phyloP scores from a whole-genome alignment of 2,888 invertebrate genomes.

The Lamproptera curius region DNA sequence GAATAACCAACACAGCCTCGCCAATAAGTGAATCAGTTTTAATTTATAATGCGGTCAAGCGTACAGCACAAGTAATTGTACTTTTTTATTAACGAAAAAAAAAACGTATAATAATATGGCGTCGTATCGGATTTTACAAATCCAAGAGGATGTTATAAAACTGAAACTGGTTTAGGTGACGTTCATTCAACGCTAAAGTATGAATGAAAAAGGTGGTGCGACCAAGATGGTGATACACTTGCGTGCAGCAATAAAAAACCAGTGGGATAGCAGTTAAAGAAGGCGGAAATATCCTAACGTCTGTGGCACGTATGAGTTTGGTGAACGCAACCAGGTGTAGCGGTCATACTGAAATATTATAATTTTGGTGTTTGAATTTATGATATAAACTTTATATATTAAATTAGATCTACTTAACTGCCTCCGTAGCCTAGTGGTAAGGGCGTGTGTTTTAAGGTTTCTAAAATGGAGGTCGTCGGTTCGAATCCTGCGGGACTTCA shows the following conservation, averaged over 20 bases:
- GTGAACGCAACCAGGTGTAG: too few species aligned
- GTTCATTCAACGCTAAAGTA: slow-evolving; percentile 21
- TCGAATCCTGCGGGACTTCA: too few species aligned
- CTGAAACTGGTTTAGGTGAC: slow-evolving; percentile 21
- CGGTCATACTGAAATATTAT: too few species aligned
- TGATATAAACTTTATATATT: too few species aligned
- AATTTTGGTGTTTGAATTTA: too few species aligned
- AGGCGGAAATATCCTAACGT: slow-evolving; percentile 18
- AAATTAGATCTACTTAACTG: too few species aligned
- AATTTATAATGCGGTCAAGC: slow-evolving; percentile 19
- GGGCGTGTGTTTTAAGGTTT: too few species aligned
- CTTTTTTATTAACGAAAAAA: slow-evolving; percentile 18
- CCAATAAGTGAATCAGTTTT: slow-evolving; percentile 11
- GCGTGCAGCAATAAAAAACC: slow-evolving; percentile 16
- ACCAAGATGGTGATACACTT: slow-evolving; percentile 11
- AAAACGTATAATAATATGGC: background rate
- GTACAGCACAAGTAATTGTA: slow-evolving; percentile 18
- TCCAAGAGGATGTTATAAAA: slow-evolving; percentile 19
- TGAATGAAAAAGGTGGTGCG: slow-evolving; percentile 21
- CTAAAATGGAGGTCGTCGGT: too few species aligned
- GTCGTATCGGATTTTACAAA: slow-evolving; percentile 15
- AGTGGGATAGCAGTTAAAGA: slow-evolving; percentile 12
- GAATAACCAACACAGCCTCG: slow-evolving; percentile 2
- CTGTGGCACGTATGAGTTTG: too few species aligned
- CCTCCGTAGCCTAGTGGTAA: too few species aligned